These are phyloP conservation scores for Diglossa cyanea DNA, from an alignment of 2,797 vertebrate species.

Conservation along the genomic window DNA sequence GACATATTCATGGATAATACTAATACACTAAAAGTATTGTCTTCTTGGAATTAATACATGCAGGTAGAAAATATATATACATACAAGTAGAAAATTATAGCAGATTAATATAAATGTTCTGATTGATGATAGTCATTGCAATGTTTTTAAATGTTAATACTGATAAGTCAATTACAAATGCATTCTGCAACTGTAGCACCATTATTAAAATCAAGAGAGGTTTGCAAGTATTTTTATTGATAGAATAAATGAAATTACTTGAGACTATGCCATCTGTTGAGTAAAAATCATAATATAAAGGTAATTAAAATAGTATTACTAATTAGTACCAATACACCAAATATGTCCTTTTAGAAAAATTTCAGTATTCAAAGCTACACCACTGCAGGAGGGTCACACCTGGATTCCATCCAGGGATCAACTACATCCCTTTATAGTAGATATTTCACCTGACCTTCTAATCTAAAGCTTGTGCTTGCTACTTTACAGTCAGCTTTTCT, in stretches of 20 bases:
- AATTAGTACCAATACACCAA: neutral
- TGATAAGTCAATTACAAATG: neutral
- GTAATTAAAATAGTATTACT: neutral
- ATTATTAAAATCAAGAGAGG: neutral
- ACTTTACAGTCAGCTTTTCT: slow-evolving; percentile 32
- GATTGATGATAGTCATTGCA: neutral
- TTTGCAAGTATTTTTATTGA: neutral
- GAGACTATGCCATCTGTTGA: neutral
- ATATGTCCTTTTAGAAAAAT: neutral
- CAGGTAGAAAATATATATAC: neutral
- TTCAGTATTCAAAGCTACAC: neutral
- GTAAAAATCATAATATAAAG: neutral
- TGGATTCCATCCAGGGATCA: neutral
- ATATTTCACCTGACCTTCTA: slow-evolving; percentile 54
- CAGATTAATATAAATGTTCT: neutral
- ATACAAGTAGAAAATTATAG: neutral
- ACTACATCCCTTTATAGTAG: neutral
- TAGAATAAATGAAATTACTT: neutral
- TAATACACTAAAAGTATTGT: neutral
- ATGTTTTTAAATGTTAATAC: neutral
- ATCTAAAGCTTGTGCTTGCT: slow-evolving; percentile 41
- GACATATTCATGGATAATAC: neutral
- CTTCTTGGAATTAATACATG: neutral
- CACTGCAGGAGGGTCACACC: neutral
- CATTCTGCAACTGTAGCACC: neutral